Conservation (phyloP, 2,113 vertebrate species). For the Pseudorasbora parva region DNA sequence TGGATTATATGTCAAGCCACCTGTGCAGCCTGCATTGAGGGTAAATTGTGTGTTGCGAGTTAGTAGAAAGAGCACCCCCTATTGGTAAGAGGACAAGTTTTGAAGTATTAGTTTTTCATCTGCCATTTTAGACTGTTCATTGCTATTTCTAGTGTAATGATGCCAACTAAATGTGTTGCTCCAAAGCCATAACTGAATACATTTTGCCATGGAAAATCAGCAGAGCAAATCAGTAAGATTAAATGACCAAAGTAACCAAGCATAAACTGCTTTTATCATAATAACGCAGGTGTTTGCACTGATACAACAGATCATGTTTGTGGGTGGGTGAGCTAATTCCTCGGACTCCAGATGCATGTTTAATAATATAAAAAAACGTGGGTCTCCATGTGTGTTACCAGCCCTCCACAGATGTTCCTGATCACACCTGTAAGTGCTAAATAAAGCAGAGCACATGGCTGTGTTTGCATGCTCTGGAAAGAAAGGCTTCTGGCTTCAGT, state of each 20-base stretch:
- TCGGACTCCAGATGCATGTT: constrained; percentile 18
- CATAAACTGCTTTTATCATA: neutral
- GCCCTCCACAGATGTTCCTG: neutral
- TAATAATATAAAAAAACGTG: neutral
- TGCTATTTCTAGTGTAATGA: neutral
- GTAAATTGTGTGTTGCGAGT: neutral
- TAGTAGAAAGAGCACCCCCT: constrained; percentile 67
- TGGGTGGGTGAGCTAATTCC: neutral
- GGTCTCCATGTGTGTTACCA: constrained; percentile 3
- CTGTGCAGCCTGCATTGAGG: neutral
- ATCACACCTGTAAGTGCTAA: constrained; percentile 11
- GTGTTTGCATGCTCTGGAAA: neutral
- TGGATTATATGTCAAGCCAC: neutral
- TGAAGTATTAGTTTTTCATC: neutral
- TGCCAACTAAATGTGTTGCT: neutral
- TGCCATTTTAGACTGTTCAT: neutral
- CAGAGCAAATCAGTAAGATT: neutral
- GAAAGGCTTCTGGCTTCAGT: neutral
- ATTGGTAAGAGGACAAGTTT: constrained; percentile 57
- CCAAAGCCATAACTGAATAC: constrained; percentile 4
- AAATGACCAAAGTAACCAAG: constrained; percentile 10
- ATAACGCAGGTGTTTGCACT: neutral
- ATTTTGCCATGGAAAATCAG: neutral
- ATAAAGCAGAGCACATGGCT: neutral
- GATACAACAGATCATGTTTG: neutral